A percentile compares a stretch with the other conserved stretches of the same genome.
phyloP scores from a whole-genome alignment of 2,113 vertebrate genomes.

The Nothobranchius kuhntae region DNA sequence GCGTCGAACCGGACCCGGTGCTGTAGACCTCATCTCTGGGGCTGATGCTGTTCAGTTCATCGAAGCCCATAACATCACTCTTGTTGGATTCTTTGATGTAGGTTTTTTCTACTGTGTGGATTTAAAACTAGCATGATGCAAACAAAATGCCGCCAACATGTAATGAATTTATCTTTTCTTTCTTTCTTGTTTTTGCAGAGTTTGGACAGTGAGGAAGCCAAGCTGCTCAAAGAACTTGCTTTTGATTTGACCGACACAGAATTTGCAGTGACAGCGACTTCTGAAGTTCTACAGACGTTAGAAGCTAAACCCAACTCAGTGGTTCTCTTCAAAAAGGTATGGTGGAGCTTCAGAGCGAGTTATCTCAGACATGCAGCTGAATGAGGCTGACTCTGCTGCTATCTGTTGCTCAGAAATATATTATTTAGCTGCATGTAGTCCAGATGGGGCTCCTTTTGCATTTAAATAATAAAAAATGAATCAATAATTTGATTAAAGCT shows the following conservation, averaged over 20 bases:
- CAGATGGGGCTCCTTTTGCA: too few species aligned
- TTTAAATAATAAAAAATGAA: too few species aligned
- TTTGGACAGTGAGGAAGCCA: conserved; percentile 71
- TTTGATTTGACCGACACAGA: conserved; percentile 69
- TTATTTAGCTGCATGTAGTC: too few species aligned
- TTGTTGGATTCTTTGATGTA: conserved; percentile 90
- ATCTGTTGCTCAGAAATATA: not conserved
- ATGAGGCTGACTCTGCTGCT: conserved; percentile 34
- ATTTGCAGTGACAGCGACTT: conserved; percentile 79
- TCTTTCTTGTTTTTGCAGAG: conserved; percentile 69
- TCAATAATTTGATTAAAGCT: too few species aligned
- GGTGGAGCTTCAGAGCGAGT: not conserved
- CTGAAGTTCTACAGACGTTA: conserved; percentile 82
- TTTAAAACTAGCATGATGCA: too few species aligned
- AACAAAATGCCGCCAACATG: too few species aligned
- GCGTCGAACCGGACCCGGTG: conserved; percentile 72
- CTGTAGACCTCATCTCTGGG: conserved; percentile 65
- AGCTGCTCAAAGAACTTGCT: conserved; percentile 74
- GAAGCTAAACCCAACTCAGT: conserved; percentile 75
- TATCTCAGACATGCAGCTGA: too few species aligned
- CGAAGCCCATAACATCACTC: conserved; percentile 65
- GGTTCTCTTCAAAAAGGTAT: conserved; percentile 91
- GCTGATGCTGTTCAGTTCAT: conserved; percentile 62
- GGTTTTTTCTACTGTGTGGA: not conserved
- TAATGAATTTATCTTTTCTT: not conserved